phyloP scores from a whole-genome alignment of 30 jellyfish, hydroid and myxozoan genomes.

The Chironex yamaguchii region DNA sequence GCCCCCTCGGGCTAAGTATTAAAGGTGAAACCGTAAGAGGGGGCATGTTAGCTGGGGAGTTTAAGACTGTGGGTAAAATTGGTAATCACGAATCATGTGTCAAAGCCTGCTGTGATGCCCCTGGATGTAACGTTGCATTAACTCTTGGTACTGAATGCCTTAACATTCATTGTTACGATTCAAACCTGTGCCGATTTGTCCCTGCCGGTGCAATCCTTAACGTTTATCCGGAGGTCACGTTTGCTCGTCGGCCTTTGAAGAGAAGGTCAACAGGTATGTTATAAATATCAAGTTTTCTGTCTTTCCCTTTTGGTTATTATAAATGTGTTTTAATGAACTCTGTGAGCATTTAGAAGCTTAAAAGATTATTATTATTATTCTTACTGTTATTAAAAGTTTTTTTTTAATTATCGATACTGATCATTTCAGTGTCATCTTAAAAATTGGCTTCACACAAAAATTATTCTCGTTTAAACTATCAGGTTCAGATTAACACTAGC shows the following conservation, averaged over 20 bases:
- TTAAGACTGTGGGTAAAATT: conserved; percentile 81
- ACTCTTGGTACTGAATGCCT: conserved; percentile 93
- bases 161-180: conserved; percentile 85
- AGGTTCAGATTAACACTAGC: too few relatives aligned
- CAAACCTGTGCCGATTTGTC: conserved; percentile 83
- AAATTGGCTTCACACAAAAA: too few relatives aligned
- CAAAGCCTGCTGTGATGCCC: conserved; percentile 80
- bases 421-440: too few relatives aligned
- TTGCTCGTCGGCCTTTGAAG: conserved; percentile 65
- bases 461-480: too few relatives aligned
- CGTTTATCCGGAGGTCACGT: conserved; percentile 89
- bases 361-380: too few relatives aligned
- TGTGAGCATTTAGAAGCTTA: too few relatives aligned
- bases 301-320: too few relatives aligned
- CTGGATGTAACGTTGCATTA: conserved; percentile 92
- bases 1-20: conserved; percentile 85
- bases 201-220: conserved; percentile 89
- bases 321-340: too few relatives aligned
- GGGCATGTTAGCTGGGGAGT: conserved; percentile 96
- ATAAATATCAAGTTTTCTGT: too few relatives aligned
- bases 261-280: conserved; percentile 78
- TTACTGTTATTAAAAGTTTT: too few relatives aligned
- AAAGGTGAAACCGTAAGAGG: conserved; percentile 94
- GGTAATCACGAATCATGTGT: conserved; percentile 87
- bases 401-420: too few relatives aligned